Base-by-base conservation (phyloP, 2,888 invertebrate genomes). In the Iphiclides podalirius region DNA sequence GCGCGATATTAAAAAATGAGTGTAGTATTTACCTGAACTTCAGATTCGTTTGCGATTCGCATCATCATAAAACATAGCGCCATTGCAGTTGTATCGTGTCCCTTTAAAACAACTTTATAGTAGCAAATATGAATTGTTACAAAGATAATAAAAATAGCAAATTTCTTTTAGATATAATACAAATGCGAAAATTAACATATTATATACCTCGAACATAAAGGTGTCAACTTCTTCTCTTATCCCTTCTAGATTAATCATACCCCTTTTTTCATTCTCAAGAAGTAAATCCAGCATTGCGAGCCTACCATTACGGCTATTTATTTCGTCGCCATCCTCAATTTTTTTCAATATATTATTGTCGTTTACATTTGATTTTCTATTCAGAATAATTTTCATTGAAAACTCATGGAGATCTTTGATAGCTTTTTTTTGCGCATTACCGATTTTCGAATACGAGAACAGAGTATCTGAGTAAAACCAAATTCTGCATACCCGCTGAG, bases 191-290 rank as follows among this genome's bases (percentile, higher is more conserved):
- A n/a, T n/a, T n/a, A n/a, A 9, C 9, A 34, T 33, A 28, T 40
- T 12, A 31, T 66, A 74, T 67, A 91, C 92, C 72, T 91, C 93
- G 75, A 94, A 94, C 90, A 93, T 91, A 59, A 94, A 93, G 0
- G 93, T 94, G 57, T 93, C 92, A 0, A 93, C 92, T 77, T 94
- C 93, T 64, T 93, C 92, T 46, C 91, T 83, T 42, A 94, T 91
- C 44, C 92, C 92, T 12, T 87, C 67, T 57, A 91, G 85, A 15
- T 89, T 90, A n/a, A 93, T 75, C 4, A 73, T 79, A 1, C 90
- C 91, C 54, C 90, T 85, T 38, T 87, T 82, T 55, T 88, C 90
- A 23, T 90, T 86, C 47, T 91, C 87, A 4, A 94, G 64, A 3
- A 94, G 65, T 20, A 93, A 75, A 72, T 94, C 93, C 48, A 94